Evolutionary conservation across 2,797 vertebrate genomes (phyloP).

Genomic region (Helostoma temminkii): DNA sequence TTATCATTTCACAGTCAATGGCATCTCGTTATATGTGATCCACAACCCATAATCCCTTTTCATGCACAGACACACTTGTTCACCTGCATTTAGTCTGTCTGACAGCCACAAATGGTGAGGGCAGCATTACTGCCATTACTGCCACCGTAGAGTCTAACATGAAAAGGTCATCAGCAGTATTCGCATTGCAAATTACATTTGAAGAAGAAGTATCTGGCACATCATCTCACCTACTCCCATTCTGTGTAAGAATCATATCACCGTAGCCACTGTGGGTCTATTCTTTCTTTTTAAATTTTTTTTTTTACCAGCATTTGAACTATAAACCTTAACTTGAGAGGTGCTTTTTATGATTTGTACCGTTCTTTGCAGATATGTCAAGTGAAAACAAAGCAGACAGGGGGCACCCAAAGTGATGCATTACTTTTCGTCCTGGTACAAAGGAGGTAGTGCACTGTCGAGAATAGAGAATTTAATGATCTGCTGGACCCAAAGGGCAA

Average conservation of each 20-base stretch:
- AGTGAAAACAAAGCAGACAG: conserved; percentile 8
- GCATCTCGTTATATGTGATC: not conserved
- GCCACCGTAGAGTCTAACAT: conserved; percentile 10
- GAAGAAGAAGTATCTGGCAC: conserved; percentile 3
- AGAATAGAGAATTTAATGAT: conserved; percentile 40
- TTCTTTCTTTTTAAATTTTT: not conserved
- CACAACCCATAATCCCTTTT: not conserved
- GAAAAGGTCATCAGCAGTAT: conserved; percentile 34
- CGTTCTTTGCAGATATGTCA: conserved; percentile 8
- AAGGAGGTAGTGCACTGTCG: conserved; percentile 22
- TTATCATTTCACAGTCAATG: not conserved
- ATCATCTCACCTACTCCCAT: not conserved
- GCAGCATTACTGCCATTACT: conserved; percentile 4
- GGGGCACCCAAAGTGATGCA: conserved; percentile 35
- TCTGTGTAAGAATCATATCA: not conserved
- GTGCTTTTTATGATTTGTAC: conserved; percentile 10
- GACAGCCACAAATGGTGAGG: conserved; percentile 21
- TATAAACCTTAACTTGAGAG: not conserved
- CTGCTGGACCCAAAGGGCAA: conserved; percentile 33
- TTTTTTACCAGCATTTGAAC: conserved; percentile 20
- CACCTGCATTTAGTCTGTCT: conserved; percentile 2
- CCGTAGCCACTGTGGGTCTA: not conserved
- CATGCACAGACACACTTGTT: not conserved
- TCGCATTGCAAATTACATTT: conserved; percentile 24
- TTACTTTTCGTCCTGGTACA: conserved; percentile 21